Evolutionary conservation across 1,140 invertebrate genomes (phyloP), one percentile per base, ranked within the genome.

Genomic region (Melitaea cinxia): DNA sequence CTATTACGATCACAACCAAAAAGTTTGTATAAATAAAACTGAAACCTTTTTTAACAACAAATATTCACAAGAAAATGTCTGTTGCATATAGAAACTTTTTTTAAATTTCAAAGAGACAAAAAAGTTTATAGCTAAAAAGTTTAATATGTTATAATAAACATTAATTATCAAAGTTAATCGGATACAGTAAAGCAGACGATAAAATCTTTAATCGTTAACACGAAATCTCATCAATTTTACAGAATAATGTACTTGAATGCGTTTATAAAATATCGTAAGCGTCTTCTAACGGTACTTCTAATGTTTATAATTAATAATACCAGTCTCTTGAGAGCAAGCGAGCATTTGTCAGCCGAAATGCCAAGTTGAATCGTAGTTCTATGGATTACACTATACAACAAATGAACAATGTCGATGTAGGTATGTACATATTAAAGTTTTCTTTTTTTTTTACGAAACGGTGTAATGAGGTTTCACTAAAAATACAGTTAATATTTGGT

Each of bases 301-400:
- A 65, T 42, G 45, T 33, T 14, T 9, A 54, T 56, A 68, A 69
- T 64, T 60, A 59, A 69, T 64, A 64, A 50, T 33, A 12, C 24
- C 56, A 47, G 56, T 35, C 70, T 82, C 83, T 74, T 74, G 68
- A 80, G 60, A 65, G 39, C 14, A 21, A 80, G 71, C 72, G 65
- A 75, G 70, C 78, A 84, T 88, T 88, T 86, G 82, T 83, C 77
- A 78, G 81, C 80, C 82, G 54, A 86, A 88, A 88, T 88, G 85
- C 78, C 85, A 86, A 78, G 74, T 77, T 73, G 82, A 77, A 78
- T 83, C 73, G 80, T 80, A 77, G 83, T 78, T 76, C 82, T 83
- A 84, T 79, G 73, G 63, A 75, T 75, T 72, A 76, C 75, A 80
- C 68, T 47, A 23, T 47, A 47, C 17, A 10, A 42, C 58, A 65